Conservation (phyloP, 2,797 vertebrate species). For the Chelidonichthys spinosus region DNA sequence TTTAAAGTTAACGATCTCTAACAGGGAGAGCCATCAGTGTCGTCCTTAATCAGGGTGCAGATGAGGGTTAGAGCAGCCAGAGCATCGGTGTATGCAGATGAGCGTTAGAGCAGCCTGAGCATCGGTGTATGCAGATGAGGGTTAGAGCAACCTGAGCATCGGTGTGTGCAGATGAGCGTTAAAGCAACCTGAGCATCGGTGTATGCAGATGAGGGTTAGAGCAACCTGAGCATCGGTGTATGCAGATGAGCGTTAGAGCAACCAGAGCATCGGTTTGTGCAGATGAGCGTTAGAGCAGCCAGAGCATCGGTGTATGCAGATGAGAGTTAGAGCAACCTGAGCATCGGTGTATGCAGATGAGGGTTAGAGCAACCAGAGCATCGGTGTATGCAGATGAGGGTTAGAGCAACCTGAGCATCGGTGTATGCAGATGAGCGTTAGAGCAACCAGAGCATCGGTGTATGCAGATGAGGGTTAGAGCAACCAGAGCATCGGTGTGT, state of each 20-base stretch:
- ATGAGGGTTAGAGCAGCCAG: conserved; percentile 17
- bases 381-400: too few relatives aligned
- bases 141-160: conserved; percentile 19
- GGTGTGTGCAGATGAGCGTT: conserved; percentile 9
- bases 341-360: too few relatives aligned
- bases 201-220: conserved; percentile 27
- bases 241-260: conserved; percentile 20
- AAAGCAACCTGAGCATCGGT: not conserved
- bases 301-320: too few relatives aligned
- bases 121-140: conserved; percentile 20
- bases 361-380: too few relatives aligned
- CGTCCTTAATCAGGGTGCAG: conserved; percentile 11
- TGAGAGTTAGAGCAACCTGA: too few relatives aligned
- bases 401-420: too few relatives aligned
- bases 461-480: conserved; percentile 27
- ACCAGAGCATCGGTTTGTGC: conserved; percentile 21
- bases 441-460: not conserved
- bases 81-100: conserved; percentile 29
- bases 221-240: conserved; percentile 19
- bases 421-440: too few relatives aligned
- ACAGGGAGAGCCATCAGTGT: conserved; percentile 7
- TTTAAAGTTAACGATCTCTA: conserved; percentile 27
- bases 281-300: not conserved
- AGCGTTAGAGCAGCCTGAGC: too few relatives aligned
- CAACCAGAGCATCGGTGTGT: conserved; percentile 20